Base-by-base conservation (phyloP, 2,797 vertebrate species). In the Melopsittacus undulatus region DNA sequence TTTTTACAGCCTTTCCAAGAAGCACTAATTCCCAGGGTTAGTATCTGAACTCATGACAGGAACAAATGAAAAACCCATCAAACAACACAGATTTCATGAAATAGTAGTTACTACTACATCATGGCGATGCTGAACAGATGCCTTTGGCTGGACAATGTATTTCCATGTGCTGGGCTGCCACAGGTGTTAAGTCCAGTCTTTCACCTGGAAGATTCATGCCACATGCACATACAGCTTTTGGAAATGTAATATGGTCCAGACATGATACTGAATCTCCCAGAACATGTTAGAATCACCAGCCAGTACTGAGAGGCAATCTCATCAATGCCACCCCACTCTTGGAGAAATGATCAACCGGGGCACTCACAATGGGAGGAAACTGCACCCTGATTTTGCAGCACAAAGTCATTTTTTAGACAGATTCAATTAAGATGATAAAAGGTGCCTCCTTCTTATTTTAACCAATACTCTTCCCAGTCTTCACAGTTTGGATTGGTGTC, bases 261-360 rank as follows among this genome's bases (percentile, higher is more conserved):
- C 1, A 0, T 8, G 26, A 36, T 23, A 40, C 5, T 11, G 52
- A 26, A 56, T 29, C 22, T 36, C 36, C 29, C 32, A 43, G 19
- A 29, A 64, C 24, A 62, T 0, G 2, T 32, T 11, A 34, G 34
- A 59, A 66, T 38, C 59, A 34, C 12, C n/a, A 72, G 56, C 5
- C n/a, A 46, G 43, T 38, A 49, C 42, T 18, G 18, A 73, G 38
- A 67, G 10, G 21, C 38, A 21, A 24, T 32, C 43, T 61, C 32
- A 63, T 14, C 38, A 17, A 21, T 1, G 0, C 11, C 27, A 48
- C 10, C 46, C 8, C 32, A 12, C 54, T 74, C 38, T 3, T 10
- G 2, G 11, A 56, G 52, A 68, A 78, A 26, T 7, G 5, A 38
- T 62, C 36, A 40, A 2, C n/a, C 45, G 29, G 9, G 38, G 24